Evolutionary conservation across 1,140 invertebrate species (phyloP).

Genomic region (Drosophila eugracilis): DNA sequence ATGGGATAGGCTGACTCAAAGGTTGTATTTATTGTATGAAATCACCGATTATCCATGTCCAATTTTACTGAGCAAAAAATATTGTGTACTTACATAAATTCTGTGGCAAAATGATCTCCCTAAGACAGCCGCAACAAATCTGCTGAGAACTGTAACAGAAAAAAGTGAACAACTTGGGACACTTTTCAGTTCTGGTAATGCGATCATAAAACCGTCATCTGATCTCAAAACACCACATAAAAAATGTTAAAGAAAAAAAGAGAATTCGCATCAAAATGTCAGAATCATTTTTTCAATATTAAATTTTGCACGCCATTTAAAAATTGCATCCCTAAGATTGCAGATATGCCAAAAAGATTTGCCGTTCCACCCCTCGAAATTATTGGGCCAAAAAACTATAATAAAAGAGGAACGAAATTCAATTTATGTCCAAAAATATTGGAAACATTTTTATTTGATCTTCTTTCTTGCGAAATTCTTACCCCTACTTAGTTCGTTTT

Average conservation of each 20-base stretch:
- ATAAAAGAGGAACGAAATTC: constrained; percentile 32
- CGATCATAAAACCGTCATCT: constrained; percentile 74
- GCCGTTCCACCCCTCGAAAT: constrained; percentile 42
- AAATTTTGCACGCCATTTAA: constrained; percentile 78
- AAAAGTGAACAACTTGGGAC: constrained; percentile 18
- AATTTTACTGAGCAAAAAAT: constrained; percentile 22
- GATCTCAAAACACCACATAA: constrained; percentile 70
- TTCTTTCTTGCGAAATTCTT: constrained; percentile 45
- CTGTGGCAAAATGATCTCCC: constrained; percentile 23
- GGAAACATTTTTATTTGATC: constrained; percentile 64
- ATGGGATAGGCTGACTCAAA: constrained; percentile 60
- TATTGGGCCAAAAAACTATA: constrained; percentile 27
- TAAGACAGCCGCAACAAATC: constrained; percentile 55
- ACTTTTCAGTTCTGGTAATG: constrained; percentile 51
- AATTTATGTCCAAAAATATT: constrained; percentile 51
- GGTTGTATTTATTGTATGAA: constrained; percentile 16
- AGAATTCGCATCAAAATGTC: constrained; percentile 56
- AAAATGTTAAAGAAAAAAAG: constrained; percentile 43
- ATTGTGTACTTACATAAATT: constrained; percentile 55
- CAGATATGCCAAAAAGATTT: constrained; percentile 25
- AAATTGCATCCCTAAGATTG: constrained; percentile 31
- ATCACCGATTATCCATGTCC: constrained; percentile 28
- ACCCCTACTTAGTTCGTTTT: constrained; percentile 43
- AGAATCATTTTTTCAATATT: constrained; percentile 65
- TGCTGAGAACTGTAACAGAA: constrained; percentile 26